Conservation (phyloP, 2,797 vertebrate species). For the Orientallactaga sibirica region DNA sequence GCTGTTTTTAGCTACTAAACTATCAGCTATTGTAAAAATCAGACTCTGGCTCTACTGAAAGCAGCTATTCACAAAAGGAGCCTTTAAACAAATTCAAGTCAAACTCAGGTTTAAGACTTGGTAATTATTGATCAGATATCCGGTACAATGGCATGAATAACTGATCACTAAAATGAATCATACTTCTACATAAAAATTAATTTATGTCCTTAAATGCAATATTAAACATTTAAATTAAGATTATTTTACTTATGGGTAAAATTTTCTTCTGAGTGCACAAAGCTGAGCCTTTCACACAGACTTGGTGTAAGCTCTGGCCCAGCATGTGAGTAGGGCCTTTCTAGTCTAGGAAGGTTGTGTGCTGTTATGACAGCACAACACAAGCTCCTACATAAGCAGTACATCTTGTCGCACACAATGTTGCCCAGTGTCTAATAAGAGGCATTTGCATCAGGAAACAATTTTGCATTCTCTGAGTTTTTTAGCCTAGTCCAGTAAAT, state of each 20-base stretch:
- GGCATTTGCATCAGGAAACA: neutral
- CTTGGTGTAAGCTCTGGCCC: neutral
- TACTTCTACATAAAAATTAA: slow-evolving; percentile 11
- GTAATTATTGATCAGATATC: neutral
- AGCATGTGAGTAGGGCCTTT: neutral
- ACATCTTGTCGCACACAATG: slow-evolving; percentile 8
- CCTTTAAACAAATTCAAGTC: neutral
- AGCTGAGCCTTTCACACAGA: neutral
- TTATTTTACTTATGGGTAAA: slow-evolving; percentile 13
- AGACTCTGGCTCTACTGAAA: neutral
- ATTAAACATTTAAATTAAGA: slow-evolving; percentile 12
- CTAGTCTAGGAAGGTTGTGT: neutral
- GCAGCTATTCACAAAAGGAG: neutral
- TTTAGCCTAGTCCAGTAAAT: neutral
- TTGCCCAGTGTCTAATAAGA: neutral
- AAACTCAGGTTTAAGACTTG: neutral
- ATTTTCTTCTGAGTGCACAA: neutral
- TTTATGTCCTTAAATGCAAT: slow-evolving; percentile 33
- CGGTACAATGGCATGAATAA: slow-evolving; percentile 30
- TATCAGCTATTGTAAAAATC: slow-evolving; percentile 23
- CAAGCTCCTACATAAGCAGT: neutral
- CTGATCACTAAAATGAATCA: neutral
- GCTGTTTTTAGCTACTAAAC: neutral
- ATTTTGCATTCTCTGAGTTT: neutral
- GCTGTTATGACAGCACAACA: neutral